Base-by-base conservation (phyloP, 1,140 invertebrate genomes). In the Trichomalopsis sarcophagae region DNA sequence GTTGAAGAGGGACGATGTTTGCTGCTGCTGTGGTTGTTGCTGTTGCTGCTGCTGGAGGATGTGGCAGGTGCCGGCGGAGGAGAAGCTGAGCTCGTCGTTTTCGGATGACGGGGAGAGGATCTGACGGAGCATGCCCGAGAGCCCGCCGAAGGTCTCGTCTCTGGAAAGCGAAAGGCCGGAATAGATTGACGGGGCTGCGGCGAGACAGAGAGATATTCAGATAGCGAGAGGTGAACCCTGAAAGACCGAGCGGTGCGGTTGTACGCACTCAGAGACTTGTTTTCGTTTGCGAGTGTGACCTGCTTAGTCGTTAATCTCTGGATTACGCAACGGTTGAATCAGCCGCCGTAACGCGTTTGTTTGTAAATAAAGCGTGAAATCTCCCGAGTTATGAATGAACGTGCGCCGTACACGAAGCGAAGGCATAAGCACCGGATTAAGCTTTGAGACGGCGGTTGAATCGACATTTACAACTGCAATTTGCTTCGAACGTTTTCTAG, bases 71-170 rank as follows among this genome's bases (percentile, higher is more conserved):
- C 90, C 87, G 36, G 44, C 71, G 7, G 13, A 6, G 11, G 89
- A 71, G 77, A 90, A 85, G 30, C 86, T 81, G 14, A 85, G 80
- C 30, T 84, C 82, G 21, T 92, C 92, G 74, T 88, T 87, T 23
- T 87, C 91, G 73, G 92, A 91, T 80, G 92, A 92, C 17, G 92
- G 92, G 71, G 92, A 93, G 21, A 93, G 89, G 81, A 93, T 93
- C 81, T 93, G 92, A 82, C 92, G 92, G 85, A 93, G 89, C 92
- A 93, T 93, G 84, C 92, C 92, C 40, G 92, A 93, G 71, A 93
- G 90, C 85, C 92, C 92, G 79, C 92, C 92, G 83, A 93, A 93
- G 11, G 90, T 91, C 81, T 92, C 92, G 71, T 93, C 92, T 89
- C 92, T 93, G 92, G 89, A 93, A 93, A 90, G 88, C 87, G 90